Evolutionary conservation across 92 coral and sea anemone genomes (phyloP).

Genomic region (Micromussa lordhowensis): DNA sequence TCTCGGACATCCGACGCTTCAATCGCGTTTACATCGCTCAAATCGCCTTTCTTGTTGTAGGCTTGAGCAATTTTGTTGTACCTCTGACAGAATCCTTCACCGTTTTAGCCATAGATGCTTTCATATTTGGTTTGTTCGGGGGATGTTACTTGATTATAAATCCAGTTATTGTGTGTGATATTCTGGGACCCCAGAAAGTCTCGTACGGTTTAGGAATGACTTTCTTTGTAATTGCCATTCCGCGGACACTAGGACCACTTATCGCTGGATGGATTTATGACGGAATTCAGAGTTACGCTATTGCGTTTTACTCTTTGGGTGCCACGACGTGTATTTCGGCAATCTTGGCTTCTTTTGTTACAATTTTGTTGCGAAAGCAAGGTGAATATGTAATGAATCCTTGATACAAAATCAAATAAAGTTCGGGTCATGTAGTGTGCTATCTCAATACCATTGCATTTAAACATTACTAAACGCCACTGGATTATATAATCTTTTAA

Average conservation of each 20-base stretch:
- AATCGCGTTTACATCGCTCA: slow-evolving; percentile 74
- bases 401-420: not conserved
- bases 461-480: no score
- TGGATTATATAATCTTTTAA: no score
- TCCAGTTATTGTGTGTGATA: slow-evolving; percentile 72
- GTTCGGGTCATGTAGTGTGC: not conserved
- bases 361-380: slow-evolving; percentile 23
- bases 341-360: slow-evolving; percentile 23
- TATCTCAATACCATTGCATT: no score
- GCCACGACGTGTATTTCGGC: slow-evolving; percentile 38
- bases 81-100: slow-evolving; percentile 64
- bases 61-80: slow-evolving; percentile 64
- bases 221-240: slow-evolving; percentile 64
- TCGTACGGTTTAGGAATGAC: slow-evolving; percentile 70
- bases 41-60: slow-evolving; percentile 66
- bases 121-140: slow-evolving; percentile 71
- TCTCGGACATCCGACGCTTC: slow-evolving; percentile 69
- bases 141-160: slow-evolving; percentile 68
- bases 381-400: not conserved
- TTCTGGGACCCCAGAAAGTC: slow-evolving; percentile 70
- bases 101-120: slow-evolving; percentile 51
- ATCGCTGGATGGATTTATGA: slow-evolving; percentile 75
- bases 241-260: slow-evolving; percentile 74
- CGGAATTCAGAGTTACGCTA: slow-evolving; percentile 39
- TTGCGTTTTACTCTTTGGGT: slow-evolving; percentile 54